A percentile compares a stretch with the other conserved stretches of the same genome.
Conservation (phyloP, 2,888 invertebrate genomes). For the Tetragnatha montana region DNA sequence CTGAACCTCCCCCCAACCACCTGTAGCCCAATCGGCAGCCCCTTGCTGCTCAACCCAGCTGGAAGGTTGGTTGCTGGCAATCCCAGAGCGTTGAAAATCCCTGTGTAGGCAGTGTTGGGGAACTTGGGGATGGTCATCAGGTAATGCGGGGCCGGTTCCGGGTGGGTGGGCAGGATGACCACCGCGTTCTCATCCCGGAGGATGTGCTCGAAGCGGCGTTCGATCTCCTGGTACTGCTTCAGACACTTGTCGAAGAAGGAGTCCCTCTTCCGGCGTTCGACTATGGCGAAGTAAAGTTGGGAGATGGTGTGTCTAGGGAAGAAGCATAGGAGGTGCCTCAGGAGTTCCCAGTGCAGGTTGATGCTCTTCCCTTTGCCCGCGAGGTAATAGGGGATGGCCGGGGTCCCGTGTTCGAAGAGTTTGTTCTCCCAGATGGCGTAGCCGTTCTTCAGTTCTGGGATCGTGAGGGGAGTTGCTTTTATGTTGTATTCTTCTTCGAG, state of each 20-base stretch:
- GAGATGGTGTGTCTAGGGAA: constrained; percentile 34
- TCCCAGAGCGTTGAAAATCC: constrained; percentile 89
- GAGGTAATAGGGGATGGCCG: constrained; percentile 71
- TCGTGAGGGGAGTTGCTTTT: constrained; percentile 80
- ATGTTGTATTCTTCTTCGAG: constrained; percentile 79
- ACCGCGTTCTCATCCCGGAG: constrained; percentile 82
- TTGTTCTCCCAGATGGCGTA: constrained; percentile 76
- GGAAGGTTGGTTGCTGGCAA: constrained; percentile 91
- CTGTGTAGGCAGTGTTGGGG: constrained; percentile 90
- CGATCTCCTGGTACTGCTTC: constrained; percentile 5
- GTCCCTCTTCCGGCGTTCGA: constrained; percentile 78
- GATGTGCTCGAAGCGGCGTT: constrained; percentile 24
- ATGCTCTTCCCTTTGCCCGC: constrained; percentile 73
- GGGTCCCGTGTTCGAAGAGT: constrained; percentile 73
- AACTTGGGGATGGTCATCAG: constrained; percentile 87
- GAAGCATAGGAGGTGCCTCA: constrained; percentile 12
- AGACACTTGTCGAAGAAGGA: constrained; percentile 22
- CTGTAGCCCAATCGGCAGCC: constrained; percentile 87
- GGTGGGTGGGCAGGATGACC: constrained; percentile 91
- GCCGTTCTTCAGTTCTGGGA: constrained; percentile 75
- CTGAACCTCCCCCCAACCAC: constrained; percentile 79
- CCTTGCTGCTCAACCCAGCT: constrained; percentile 82
- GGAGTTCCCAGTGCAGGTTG: constrained; percentile 73
- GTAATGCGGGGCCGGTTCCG: constrained; percentile 91
- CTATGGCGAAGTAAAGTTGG: constrained; percentile 67